These are phyloP conservation scores for Marisa cornuarietis DNA, from an alignment of 1,140 invertebrate genomes.

Conservation along the genomic window DNA sequence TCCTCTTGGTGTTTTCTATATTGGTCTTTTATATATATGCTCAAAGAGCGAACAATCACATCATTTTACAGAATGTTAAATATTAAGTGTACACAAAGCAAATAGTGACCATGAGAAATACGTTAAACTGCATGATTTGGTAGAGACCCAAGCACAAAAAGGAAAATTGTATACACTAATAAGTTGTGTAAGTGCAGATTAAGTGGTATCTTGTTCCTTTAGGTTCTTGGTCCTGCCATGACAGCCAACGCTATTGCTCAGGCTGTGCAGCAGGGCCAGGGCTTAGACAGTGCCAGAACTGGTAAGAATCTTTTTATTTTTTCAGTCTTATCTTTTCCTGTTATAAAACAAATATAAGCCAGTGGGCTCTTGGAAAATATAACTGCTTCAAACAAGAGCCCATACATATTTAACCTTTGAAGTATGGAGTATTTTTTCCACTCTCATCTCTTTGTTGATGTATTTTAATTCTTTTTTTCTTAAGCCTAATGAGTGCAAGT, in stretches of 20 bases:
- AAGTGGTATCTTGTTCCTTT: conserved; percentile 3
- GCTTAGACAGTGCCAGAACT: conserved; percentile 28
- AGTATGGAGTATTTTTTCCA: not conserved
- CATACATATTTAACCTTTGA: not conserved
- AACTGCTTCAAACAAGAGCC: not conserved
- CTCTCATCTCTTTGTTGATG: not conserved
- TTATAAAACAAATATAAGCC: not conserved
- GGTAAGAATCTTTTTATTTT: conserved; percentile 27
- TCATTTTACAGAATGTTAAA: too few species aligned
- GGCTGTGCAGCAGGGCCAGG: conserved; percentile 47
- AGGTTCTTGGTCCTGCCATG: conserved; percentile 51
- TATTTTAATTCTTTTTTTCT: not conserved
- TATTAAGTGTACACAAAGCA: too few species aligned
- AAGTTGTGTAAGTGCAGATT: too few species aligned
- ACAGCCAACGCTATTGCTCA: conserved; percentile 57
- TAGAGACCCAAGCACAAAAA: too few species aligned
- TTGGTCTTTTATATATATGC: too few species aligned
- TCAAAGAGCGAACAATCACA: too few species aligned
- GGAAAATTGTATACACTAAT: too few species aligned
- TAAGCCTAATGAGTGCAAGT: not conserved
- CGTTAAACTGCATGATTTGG: too few species aligned
- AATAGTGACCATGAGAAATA: too few species aligned
- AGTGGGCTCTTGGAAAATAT: not conserved
- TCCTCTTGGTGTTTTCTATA: too few species aligned
- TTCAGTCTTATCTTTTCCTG: not conserved